phyloP scores from a whole-genome alignment of 2,113 vertebrate species.

The Anhinga rufa region DNA sequence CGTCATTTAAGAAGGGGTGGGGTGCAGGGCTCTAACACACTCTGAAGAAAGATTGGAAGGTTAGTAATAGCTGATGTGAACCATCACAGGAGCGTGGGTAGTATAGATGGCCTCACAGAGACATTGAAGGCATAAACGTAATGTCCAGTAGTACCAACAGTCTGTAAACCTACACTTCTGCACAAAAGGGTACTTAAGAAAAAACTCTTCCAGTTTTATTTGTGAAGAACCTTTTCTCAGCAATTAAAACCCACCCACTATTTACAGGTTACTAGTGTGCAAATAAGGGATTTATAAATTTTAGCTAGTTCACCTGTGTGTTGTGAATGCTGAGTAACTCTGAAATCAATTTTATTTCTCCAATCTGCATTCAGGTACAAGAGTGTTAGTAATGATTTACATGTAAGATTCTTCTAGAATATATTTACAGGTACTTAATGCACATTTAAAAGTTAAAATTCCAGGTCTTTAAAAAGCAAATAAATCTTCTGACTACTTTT shows the following conservation, averaged over 20 bases:
- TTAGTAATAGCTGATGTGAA: neutral
- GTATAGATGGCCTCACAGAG: neutral
- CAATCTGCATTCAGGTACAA: neutral
- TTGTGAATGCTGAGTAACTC: neutral
- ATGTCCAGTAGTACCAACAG: neutral
- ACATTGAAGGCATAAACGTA: neutral
- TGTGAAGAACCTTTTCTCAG: neutral
- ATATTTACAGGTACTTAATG: neutral
- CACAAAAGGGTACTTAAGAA: neutral
- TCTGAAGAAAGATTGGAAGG: neutral
- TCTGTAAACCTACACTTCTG: neutral
- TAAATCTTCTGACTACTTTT: neutral
- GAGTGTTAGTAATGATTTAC: neutral
- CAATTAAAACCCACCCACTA: neutral
- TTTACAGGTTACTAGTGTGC: neutral
- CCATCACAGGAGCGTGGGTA: neutral
- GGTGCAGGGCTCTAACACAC: neutral
- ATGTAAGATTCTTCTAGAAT: neutral
- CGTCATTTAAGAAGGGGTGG: neutral
- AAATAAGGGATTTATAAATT: neutral
- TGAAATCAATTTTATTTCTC: neutral
- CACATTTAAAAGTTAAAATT: neutral
- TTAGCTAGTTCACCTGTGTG: neutral
- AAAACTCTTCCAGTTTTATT: neutral
- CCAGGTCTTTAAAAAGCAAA: neutral